These are phyloP conservation scores for Tricholaema leucomelas DNA, from an alignment of 2,113 vertebrate genomes.

Conservation along the genomic window DNA sequence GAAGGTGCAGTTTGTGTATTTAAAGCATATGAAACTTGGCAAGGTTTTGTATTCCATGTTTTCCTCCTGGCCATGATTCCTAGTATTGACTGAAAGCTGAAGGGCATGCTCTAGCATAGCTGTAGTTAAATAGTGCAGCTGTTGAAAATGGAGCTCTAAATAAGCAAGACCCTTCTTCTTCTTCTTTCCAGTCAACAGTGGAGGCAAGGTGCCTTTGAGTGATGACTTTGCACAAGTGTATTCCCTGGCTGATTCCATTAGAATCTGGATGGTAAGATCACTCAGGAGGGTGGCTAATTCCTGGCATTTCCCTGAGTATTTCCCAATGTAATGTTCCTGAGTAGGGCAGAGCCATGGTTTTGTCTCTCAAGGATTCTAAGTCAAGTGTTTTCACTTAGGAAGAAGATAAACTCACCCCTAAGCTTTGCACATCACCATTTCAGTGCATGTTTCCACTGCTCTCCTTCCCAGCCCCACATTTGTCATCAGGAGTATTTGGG, in stretches of 20 bases:
- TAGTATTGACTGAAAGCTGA: background rate
- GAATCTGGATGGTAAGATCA: conserved; percentile 95
- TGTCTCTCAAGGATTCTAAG: background rate
- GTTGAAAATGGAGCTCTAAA: background rate
- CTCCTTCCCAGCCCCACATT: background rate
- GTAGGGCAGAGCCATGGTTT: background rate
- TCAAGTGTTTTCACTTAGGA: background rate
- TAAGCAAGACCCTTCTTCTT: conserved; percentile 33
- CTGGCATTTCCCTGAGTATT: background rate
- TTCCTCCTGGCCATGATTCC: conserved; percentile 8
- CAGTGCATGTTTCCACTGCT: background rate
- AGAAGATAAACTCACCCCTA: background rate
- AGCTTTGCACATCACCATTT: background rate
- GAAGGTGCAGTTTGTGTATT: background rate
- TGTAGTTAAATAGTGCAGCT: background rate
- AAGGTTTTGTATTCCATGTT: background rate
- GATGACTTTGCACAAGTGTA: conserved; percentile 93
- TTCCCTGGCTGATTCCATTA: conserved; percentile 89
- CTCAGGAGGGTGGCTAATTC: background rate
- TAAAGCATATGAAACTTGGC: background rate
- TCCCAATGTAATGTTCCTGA: background rate
- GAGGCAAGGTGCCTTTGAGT: conserved; percentile 79
- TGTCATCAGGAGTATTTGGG: background rate
- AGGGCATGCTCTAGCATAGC: background rate
- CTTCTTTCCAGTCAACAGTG: conserved; percentile 82